Evolutionary conservation across 1,140 invertebrate species (phyloP).

Genomic region (Choristoneura fumiferana): DNA sequence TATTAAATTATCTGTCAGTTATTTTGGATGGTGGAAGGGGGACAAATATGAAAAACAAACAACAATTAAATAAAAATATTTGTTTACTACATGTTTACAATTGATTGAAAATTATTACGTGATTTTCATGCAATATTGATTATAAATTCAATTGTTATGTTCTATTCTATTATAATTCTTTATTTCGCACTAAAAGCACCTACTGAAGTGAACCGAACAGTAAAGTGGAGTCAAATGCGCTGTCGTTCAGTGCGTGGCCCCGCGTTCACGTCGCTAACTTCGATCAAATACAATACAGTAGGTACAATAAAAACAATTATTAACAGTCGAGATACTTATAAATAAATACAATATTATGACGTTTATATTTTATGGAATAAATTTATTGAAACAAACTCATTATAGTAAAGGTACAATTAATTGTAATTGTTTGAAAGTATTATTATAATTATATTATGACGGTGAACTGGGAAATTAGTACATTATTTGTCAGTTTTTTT

Average conservation of each 20-base stretch:
- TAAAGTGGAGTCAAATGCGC: background rate
- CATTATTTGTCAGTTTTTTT: too few relatives aligned
- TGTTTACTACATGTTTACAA: slow-evolving; percentile 22
- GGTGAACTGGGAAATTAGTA: too few relatives aligned
- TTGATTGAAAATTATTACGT: slow-evolving; percentile 20
- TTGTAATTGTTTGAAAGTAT: too few relatives aligned
- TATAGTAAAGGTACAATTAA: too few relatives aligned
- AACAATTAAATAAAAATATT: slow-evolving; percentile 23
- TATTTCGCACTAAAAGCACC: slow-evolving; percentile 14
- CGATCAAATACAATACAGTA: background rate
- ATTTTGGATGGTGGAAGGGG: too few relatives aligned
- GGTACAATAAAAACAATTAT: slow-evolving; percentile 6
- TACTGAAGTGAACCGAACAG: background rate
- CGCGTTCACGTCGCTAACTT: background rate
- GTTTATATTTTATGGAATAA: too few relatives aligned
- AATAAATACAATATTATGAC: slow-evolving; percentile 9
- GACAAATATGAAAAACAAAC: too few relatives aligned
- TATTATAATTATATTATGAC: too few relatives aligned
- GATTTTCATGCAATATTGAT: slow-evolving; percentile 6
- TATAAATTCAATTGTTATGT: slow-evolving; percentile 14
- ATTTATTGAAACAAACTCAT: too few relatives aligned
- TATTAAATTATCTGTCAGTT: too few relatives aligned
- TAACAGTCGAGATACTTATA: background rate
- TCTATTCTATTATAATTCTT: slow-evolving; percentile 8
- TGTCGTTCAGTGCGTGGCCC: background rate